A percentile compares a stretch with the other conserved stretches of the same genome.
Conservation (phyloP, 1,140 invertebrate species). For the Macrostomum lignano region DNA sequence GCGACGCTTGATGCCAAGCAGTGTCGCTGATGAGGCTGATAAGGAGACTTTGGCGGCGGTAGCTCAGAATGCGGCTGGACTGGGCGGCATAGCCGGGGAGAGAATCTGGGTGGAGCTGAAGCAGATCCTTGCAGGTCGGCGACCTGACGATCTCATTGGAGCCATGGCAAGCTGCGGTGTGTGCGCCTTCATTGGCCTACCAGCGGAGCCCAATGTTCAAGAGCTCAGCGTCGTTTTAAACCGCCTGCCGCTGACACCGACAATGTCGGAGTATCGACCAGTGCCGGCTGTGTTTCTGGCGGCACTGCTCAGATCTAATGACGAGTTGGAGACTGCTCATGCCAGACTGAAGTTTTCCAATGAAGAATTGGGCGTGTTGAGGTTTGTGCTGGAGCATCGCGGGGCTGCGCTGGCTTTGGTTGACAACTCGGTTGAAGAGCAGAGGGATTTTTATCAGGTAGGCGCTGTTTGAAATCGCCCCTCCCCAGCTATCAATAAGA, state of each 20-base stretch:
- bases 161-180: not conserved
- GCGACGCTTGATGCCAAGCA: too few relatives aligned
- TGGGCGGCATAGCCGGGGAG: slow-evolving; percentile 25
- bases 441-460: too few relatives aligned
- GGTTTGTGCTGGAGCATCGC: not conserved
- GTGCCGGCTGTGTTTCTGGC: not conserved
- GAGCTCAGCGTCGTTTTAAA: not conserved
- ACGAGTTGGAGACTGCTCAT: not conserved
- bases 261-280: not conserved
- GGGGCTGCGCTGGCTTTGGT: too few relatives aligned
- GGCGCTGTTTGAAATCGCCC: too few relatives aligned
- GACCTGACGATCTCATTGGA: not conserved
- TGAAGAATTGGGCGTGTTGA: not conserved
- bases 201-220: not conserved
- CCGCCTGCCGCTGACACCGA: too few relatives aligned
- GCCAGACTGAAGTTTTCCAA: not conserved
- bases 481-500: too few relatives aligned
- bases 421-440: too few relatives aligned
- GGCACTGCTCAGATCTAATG: not conserved
- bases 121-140: not conserved
- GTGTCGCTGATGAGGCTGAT: slow-evolving; percentile 40
- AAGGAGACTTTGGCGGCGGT: slow-evolving; percentile 45
- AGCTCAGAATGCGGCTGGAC: slow-evolving; percentile 44
- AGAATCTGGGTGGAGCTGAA: slow-evolving; percentile 1
- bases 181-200: not conserved